A percentile compares a stretch with the other conserved stretches of the same genome.
These are phyloP conservation scores for Cyanoderma ruficeps DNA, from an alignment of 2,113 vertebrate genomes.

Conservation along the genomic window DNA sequence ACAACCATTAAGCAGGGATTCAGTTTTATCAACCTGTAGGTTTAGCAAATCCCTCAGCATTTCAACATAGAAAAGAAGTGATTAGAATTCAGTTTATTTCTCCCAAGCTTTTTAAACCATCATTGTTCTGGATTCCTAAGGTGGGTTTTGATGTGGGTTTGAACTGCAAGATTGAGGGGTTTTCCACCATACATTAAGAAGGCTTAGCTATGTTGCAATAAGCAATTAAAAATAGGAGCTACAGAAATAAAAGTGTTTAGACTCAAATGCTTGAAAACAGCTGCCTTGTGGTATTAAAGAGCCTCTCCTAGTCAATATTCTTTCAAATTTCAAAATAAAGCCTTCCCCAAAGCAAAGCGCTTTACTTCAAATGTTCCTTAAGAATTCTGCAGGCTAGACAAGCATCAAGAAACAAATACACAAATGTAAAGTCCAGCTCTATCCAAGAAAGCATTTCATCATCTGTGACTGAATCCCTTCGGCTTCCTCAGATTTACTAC, in stretches of 20 bases:
- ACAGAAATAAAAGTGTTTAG: neutral
- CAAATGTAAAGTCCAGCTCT: neutral
- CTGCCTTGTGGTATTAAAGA: neutral
- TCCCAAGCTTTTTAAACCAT: neutral
- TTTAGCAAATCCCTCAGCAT: conserved; percentile 34
- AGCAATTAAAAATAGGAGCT: neutral
- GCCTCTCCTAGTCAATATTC: neutral
- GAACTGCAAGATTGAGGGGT: neutral
- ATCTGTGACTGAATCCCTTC: neutral
- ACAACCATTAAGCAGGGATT: neutral
- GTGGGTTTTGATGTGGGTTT: neutral
- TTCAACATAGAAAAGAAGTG: neutral
- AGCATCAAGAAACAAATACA: neutral
- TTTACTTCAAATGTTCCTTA: neutral
- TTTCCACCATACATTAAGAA: neutral
- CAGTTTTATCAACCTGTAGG: neutral
- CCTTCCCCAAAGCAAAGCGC: neutral
- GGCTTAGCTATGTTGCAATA: neutral
- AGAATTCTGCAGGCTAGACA: neutral
- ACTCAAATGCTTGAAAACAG: neutral
- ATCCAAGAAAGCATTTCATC: neutral
- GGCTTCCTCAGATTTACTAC: neutral
- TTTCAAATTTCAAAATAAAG: conserved; percentile 7
- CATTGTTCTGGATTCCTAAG: neutral
- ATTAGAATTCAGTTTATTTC: conserved; percentile 15